Base-by-base conservation (phyloP, 2,113 vertebrate species). In the Phyllostomus discolor region DNA sequence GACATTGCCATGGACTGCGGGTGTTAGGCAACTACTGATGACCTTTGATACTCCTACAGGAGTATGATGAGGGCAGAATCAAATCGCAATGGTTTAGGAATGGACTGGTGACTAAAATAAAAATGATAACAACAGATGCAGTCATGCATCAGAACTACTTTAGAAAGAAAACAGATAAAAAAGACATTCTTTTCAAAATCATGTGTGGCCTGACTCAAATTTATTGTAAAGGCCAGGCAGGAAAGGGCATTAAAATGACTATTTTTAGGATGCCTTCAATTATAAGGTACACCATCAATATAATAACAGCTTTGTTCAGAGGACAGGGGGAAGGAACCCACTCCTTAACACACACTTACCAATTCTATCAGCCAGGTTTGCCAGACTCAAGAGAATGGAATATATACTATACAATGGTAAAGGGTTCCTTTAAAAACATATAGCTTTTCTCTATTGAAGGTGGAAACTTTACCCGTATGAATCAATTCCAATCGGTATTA, bases 401-500 rank as follows among this genome's bases (percentile, higher is more conserved):
- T 50, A 41, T 17, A 46, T 19, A 62, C 33, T 62, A 28, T 17
- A 82, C 41, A 80, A 62, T 83, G 46, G 48, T 79, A 66, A 90
- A 64, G 33, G 22, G 2, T 54, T 82, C 67, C 33, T 72, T 90
- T 90, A 31, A 46, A 86, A 67, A 92, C 0, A 3, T 38, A n/a
- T 33, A 26, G 1, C 8, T 75, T 62, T 54, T 80, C 84, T 89
- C 62, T 24, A 46, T 46, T 81, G 35, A 43, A 87, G 69, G 62
- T 95, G 54, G 54, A 95, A 69, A 94, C 9, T 43, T 66, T 35
- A n/a, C 19, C 24, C 70, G 33, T 50, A 15, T 90, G 54, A 52
- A 89, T 66, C 59, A 67, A 78, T 75, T 96, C 78, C 52, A 96
- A 72, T 85, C 75, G 64, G 57, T 94, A 87, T 73, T 89, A 82